A percentile compares a stretch with the other conserved stretches of the same genome.
Conservation (phyloP, 2,888 invertebrate species). For the Podotricha telesiphe region DNA sequence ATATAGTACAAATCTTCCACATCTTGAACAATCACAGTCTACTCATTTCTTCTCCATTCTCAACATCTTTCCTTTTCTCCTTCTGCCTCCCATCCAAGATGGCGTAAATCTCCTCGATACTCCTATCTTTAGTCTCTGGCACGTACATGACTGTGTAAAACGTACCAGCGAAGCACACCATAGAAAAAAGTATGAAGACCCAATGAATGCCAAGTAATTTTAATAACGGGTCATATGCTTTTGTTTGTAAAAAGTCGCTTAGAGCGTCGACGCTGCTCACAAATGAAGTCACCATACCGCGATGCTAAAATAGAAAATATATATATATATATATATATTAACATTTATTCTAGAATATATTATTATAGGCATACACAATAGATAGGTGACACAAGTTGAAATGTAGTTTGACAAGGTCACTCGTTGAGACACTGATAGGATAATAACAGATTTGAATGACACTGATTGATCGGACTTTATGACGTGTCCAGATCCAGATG, state of each 20-base stretch:
- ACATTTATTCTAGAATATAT: no score
- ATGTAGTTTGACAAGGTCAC: not conserved
- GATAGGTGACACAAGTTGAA: not conserved
- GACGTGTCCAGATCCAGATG: no score
- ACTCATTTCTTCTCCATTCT: conserved; percentile 65
- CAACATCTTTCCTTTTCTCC: conserved; percentile 69
- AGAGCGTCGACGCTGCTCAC: conserved; percentile 73
- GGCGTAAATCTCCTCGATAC: conserved; percentile 73
- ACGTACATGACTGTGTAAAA: conserved; percentile 75
- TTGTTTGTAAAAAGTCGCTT: conserved; percentile 77
- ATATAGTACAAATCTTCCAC: not conserved
- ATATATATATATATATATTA: not conserved
- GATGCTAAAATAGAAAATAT: conserved; percentile 59
- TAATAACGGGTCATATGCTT: conserved; percentile 74
- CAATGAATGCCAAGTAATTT: conserved; percentile 77
- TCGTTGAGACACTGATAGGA: not conserved
- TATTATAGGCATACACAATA: not conserved
- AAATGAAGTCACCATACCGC: conserved; percentile 76
- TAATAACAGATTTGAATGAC: not conserved
- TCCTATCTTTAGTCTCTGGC: conserved; percentile 74
- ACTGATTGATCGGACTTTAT: no score
- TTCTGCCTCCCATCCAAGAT: conserved; percentile 67
- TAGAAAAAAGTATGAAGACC: conserved; percentile 77
- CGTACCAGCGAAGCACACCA: conserved; percentile 73
- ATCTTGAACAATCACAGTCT: conserved; percentile 54